Base-by-base conservation (phyloP, 2,888 invertebrate genomes). In the Oxycera nigricornis region DNA sequence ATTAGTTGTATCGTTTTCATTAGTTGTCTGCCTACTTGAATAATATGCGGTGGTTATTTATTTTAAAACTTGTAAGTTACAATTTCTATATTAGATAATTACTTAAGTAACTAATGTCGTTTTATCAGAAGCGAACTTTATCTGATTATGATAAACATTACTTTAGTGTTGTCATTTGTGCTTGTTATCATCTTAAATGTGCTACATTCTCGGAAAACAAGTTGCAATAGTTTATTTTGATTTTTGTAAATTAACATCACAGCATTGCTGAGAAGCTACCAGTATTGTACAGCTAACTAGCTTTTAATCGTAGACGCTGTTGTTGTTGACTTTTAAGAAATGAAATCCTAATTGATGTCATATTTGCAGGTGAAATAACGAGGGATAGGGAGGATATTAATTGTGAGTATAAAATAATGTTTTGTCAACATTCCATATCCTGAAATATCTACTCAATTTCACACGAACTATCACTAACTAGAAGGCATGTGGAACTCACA, bases 301-400 rank as follows among this genome's bases (percentile, higher is more conserved):
- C 7, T 20, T 55, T 55, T 24, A 2, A 55, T 55, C n/a, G n/a
- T 55, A 55, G 2, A 55, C 11, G 55, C 55, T 24, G 22, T 55
- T 3, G 6, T 24, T 55, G 6, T 55, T 55, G 14, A 46, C 3
- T n/a, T 35, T 30, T 20, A 35, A 41, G 41, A 28, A 28, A 28
- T 52, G 31, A 68, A 20, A n/a, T 52, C 30, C 11, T 28, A 26
- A 41, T 46, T 39, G 17, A 28, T 22, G 24, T 57, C 22, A 65
- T 77, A 77, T 81, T 89, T 89, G 79, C 88, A 92, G 92, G 91
- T 88, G 92, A 92, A 86, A 89, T 91, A 82, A 91, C 91, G 80
- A 89, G 91, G 83, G 90, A 91, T 86, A 89, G 91, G 80, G 92
- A 92, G 85, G 92, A 92, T 83, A 89, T 90, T 80, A 91, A 90